Percentiles rank a stretch among this genome's conserved stretches.
These are phyloP conservation scores for Cydia fagiglandana DNA, from an alignment of 1,140 invertebrate genomes.

Conservation along the genomic window DNA sequence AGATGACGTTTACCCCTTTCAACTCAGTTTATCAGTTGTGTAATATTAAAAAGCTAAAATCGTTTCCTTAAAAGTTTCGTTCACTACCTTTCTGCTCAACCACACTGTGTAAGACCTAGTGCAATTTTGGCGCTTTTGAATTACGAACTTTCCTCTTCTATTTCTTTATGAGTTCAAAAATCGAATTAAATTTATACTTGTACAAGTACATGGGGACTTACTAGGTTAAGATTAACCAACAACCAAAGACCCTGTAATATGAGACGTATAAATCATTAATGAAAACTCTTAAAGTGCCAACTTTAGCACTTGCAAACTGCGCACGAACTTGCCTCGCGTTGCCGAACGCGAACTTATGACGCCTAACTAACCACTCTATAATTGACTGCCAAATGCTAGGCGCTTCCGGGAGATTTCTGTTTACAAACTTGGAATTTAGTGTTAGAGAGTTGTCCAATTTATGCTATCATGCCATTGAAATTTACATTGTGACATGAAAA, in stretches of 20 bases:
- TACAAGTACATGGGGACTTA: too few species aligned
- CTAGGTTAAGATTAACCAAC: conserved; percentile 3
- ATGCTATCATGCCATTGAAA: too few species aligned
- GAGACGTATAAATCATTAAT: conserved; percentile 24
- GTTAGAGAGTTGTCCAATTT: neutral
- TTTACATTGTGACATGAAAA: too few species aligned
- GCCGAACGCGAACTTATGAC: conserved; percentile 20
- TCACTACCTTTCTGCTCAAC: neutral
- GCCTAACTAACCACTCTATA: conserved; percentile 32
- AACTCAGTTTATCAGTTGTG: too few species aligned
- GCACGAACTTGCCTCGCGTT: neutral
- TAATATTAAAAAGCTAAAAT: neutral
- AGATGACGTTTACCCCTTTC: too few species aligned
- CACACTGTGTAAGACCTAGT: too few species aligned
- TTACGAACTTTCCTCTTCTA: too few species aligned
- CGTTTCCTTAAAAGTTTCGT: neutral
- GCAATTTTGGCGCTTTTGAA: too few species aligned
- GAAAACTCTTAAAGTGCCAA: conserved; percentile 26
- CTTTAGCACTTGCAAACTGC: conserved; percentile 26
- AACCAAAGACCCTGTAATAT: conserved; percentile 8
- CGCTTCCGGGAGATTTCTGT: conserved; percentile 24
- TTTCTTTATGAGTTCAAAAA: too few species aligned
- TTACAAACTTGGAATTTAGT: neutral
- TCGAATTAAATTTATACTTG: too few species aligned
- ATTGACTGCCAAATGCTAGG: conserved; percentile 30